Evolutionary conservation across 2,888 invertebrate genomes (phyloP).

Genomic region (Amphipoea lucens): DNA sequence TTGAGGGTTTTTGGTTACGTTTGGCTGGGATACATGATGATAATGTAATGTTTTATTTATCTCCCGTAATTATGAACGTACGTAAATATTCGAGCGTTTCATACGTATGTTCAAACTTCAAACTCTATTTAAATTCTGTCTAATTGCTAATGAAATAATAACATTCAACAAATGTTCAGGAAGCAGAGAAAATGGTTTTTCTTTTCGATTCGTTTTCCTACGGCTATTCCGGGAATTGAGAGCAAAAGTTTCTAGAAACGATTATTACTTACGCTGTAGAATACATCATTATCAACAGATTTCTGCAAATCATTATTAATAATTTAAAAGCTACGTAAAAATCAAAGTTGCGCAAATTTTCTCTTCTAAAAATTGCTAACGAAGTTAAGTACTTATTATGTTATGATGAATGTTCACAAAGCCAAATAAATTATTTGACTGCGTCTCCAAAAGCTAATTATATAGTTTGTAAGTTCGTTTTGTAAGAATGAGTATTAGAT

Average conservation of each 20-base stretch:
- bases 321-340: not conserved
- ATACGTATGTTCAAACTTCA: too few relatives aligned
- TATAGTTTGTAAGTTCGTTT: not conserved
- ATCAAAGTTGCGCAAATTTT: not conserved
- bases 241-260: slow-evolving; percentile 13
- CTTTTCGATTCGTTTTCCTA: slow-evolving; percentile 18
- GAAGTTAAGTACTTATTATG: not conserved
- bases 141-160: slow-evolving; percentile 21
- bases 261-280: not conserved
- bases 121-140: slow-evolving; percentile 18
- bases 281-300: not conserved
- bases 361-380: not conserved
- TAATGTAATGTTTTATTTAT: not conserved
- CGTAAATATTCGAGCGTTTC: not conserved
- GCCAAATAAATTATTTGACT: not conserved
- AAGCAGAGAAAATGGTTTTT: slow-evolving; percentile 37
- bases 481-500: slow-evolving; percentile 7
- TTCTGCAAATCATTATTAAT: slow-evolving; percentile 2
- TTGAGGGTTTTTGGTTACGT: not conserved
- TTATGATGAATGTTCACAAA: not conserved
- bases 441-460: not conserved
- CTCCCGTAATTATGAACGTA: not conserved
- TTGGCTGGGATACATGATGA: not conserved
- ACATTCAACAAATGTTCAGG: slow-evolving; percentile 1
- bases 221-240: slow-evolving; percentile 13